These are phyloP conservation scores for Actinia equina DNA, from an alignment of 64 coral and sea anemone genomes.

Conservation along the genomic window DNA sequence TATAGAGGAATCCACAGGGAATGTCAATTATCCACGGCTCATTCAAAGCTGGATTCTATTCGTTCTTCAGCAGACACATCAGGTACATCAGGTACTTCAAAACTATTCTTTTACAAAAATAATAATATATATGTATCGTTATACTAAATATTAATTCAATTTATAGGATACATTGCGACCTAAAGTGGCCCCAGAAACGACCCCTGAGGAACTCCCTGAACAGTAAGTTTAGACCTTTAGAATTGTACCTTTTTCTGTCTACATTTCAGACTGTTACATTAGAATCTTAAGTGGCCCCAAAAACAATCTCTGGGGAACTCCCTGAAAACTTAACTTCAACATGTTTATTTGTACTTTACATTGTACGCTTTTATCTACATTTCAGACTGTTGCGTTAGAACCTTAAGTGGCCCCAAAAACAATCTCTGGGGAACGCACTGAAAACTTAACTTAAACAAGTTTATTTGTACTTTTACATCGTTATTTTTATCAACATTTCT, in stretches of 20 bases:
- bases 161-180: slow-evolving; percentile 53
- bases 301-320: too few relatives aligned
- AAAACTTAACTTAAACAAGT: neutral
- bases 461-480: too few relatives aligned
- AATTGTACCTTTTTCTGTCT: too few relatives aligned
- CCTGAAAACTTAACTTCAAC: too few relatives aligned
- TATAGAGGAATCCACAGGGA: slow-evolving; percentile 80
- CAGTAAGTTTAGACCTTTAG: neutral
- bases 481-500: neutral
- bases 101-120: neutral
- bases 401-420: slow-evolving; percentile 23
- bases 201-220: neutral
- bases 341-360: too few relatives aligned
- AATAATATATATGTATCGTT: neutral
- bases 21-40: slow-evolving; percentile 79
- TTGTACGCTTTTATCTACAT: too few relatives aligned
- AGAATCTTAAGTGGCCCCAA: too few relatives aligned
- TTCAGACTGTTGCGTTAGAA: neutral
- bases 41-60: slow-evolving; percentile 99
- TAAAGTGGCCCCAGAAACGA: slow-evolving; percentile 14
- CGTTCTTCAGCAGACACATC: slow-evolving; percentile 91
- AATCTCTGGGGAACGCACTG: neutral
- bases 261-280: too few relatives aligned
- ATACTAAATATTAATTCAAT: neutral
- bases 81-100: slow-evolving; percentile 82